These are phyloP conservation scores for Esox niger DNA, from an alignment of 2,113 vertebrate species.

Conservation along the genomic window DNA sequence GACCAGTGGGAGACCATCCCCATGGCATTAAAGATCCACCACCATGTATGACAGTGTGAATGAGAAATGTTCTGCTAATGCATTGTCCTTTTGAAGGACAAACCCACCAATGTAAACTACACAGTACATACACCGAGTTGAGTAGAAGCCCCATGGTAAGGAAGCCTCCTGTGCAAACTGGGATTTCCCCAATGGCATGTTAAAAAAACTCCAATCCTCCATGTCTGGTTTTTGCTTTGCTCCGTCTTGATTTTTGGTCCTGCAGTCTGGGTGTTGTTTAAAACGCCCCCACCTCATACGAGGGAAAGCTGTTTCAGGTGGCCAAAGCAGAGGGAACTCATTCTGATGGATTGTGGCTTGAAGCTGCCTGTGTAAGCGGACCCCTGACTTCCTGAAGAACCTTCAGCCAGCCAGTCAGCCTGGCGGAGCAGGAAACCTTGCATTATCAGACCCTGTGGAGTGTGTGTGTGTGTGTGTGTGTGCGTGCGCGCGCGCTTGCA, in stretches of 20 bases:
- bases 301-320: conserved; percentile 43
- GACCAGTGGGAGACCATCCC: no score
- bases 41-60: no score
- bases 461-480: conserved; percentile 8
- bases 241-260: conserved; percentile 1
- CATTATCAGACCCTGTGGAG: conserved; percentile 46
- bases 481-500: conserved; percentile 10
- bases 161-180: no score
- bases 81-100: no score
- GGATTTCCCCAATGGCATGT: no score
- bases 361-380: conserved; percentile 69
- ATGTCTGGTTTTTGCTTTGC: no score
- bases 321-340: conserved; percentile 68
- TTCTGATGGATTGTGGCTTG: conserved; percentile 67
- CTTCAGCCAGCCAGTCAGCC: conserved; percentile 52
- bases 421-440: conserved; percentile 49
- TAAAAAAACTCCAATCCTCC: no score
- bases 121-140: no score
- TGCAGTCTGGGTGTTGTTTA: conserved; percentile 38
- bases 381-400: conserved; percentile 68
- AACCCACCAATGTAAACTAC: no score
- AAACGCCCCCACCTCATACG: conserved; percentile 18
- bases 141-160: no score
- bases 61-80: no score
- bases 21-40: no score